Percentiles rank a stretch among this genome's conserved stretches.
Evolutionary conservation across 2,888 invertebrate genomes (phyloP).

Genomic region (Sphecodes monilicornis): DNA sequence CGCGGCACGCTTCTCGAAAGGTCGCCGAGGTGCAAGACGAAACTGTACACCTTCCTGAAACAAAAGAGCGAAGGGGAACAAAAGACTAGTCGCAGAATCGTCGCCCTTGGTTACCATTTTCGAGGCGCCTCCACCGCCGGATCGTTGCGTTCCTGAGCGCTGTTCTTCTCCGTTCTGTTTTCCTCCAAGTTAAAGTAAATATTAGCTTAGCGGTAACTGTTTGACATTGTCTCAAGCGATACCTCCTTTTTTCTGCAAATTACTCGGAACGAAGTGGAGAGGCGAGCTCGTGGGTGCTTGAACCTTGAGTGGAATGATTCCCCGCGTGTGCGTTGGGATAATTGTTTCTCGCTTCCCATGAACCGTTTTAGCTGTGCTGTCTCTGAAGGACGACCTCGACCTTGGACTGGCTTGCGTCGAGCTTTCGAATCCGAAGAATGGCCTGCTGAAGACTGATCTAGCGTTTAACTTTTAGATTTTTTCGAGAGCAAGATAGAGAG

Average conservation of each 20-base stretch:
- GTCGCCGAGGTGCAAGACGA: not conserved
- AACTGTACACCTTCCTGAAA: not conserved
- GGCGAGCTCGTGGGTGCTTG: slow-evolving; percentile 2
- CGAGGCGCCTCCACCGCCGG: not conserved
- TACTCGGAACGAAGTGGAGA: slow-evolving; percentile 33
- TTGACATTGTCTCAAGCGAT: slow-evolving; percentile 55
- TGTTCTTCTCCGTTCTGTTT: slow-evolving; percentile 35
- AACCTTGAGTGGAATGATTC: not conserved
- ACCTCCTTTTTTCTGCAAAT: slow-evolving; percentile 44
- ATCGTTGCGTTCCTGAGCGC: slow-evolving; percentile 41
- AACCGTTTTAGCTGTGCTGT: not conserved
- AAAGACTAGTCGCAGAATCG: not conserved
- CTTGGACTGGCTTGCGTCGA: slow-evolving; percentile 3
- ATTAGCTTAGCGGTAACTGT: slow-evolving; percentile 54
- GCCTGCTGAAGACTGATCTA: slow-evolving; percentile 13
- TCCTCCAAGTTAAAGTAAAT: slow-evolving; percentile 36
- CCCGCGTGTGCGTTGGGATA: not conserved
- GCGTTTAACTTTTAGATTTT: not conserved
- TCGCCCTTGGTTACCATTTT: slow-evolving; percentile 7
- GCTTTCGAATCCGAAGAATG: not conserved
- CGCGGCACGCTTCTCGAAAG: not conserved
- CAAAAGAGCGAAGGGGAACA: not conserved
- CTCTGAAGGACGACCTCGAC: not conserved
- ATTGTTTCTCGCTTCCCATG: slow-evolving; percentile 5
- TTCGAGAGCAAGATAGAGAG: not conserved